Evolutionary conservation across 2,113 vertebrate genomes (phyloP).

Genomic region (Hippocampus mohnikei): DNA sequence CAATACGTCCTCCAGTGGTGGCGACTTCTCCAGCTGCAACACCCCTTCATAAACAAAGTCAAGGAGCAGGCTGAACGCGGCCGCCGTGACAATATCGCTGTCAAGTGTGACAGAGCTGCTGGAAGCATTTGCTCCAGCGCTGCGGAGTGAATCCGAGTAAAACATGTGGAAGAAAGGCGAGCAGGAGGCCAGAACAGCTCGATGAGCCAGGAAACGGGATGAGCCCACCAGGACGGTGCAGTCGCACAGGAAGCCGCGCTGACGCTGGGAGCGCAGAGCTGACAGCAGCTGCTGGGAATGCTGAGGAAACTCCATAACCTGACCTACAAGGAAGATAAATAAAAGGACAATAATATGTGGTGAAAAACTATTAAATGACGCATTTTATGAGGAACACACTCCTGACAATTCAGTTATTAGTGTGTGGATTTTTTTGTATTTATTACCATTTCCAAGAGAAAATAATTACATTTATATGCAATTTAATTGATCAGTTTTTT

Average conservation of each 20-base stretch:
- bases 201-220: constrained; percentile 83
- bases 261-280: constrained; percentile 82
- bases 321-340: not conserved
- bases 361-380: not conserved
- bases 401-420: too few relatives aligned
- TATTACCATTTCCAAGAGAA: too few relatives aligned
- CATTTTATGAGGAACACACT: not conserved
- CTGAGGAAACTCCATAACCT: constrained; percentile 87
- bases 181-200: constrained; percentile 87
- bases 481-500: too few relatives aligned
- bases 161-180: constrained; percentile 94
- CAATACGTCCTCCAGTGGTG: constrained; percentile 87
- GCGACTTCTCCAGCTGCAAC: constrained; percentile 76
- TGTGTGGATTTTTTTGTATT: too few relatives aligned
- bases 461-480: too few relatives aligned
- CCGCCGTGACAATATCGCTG: constrained; percentile 87
- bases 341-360: not conserved
- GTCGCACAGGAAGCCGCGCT: constrained; percentile 91
- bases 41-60: constrained; percentile 93
- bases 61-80: constrained; percentile 85
- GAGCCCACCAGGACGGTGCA: constrained; percentile 86
- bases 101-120: constrained; percentile 79
- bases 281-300: constrained; percentile 87
- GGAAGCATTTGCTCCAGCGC: constrained; percentile 35
- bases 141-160: constrained; percentile 80